phyloP scores from a whole-genome alignment of 2,888 invertebrate genomes.

The Congeria kusceri region DNA sequence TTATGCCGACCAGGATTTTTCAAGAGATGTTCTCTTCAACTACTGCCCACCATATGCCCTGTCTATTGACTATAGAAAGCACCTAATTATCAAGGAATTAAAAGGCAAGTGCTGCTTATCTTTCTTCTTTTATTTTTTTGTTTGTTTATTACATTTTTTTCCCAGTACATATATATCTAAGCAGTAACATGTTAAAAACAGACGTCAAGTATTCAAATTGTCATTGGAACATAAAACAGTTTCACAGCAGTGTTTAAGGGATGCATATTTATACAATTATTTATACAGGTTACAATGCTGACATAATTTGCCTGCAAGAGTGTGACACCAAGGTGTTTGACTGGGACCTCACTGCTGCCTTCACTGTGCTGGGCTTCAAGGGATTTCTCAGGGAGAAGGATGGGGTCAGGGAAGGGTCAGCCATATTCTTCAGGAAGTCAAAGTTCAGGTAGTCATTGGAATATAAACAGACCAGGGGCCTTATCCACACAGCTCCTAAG shows the following conservation, averaged over 20 bases:
- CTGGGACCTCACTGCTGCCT: constrained; percentile 88
- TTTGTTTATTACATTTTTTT: too few species aligned
- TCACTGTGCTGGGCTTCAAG: constrained; percentile 87
- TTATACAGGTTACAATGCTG: constrained; percentile 94
- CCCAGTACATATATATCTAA: too few species aligned
- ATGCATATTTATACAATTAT: too few species aligned
- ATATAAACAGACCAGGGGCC: too few species aligned
- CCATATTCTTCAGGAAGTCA: constrained; percentile 90
- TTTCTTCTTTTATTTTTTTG: too few species aligned
- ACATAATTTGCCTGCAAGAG: constrained; percentile 96
- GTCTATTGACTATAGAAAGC: constrained; percentile 94
- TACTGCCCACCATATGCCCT: constrained; percentile 94
- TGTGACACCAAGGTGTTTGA: constrained; percentile 92
- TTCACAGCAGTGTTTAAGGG: too few species aligned
- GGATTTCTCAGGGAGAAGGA: constrained; percentile 78
- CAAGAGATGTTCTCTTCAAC: constrained; percentile 91
- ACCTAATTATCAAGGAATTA: constrained; percentile 93
- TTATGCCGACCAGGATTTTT: constrained; percentile 94
- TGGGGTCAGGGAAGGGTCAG: constrained; percentile 92
- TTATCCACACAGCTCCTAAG: too few species aligned
- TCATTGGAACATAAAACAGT: too few species aligned
- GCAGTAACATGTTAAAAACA: too few species aligned
- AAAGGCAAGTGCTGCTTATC: constrained; percentile 87
- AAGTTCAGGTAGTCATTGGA: constrained; percentile 88
- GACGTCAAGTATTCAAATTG: not conserved